Conservation (phyloP, 2,113 vertebrate genomes). For the Platycercus adscitus region DNA sequence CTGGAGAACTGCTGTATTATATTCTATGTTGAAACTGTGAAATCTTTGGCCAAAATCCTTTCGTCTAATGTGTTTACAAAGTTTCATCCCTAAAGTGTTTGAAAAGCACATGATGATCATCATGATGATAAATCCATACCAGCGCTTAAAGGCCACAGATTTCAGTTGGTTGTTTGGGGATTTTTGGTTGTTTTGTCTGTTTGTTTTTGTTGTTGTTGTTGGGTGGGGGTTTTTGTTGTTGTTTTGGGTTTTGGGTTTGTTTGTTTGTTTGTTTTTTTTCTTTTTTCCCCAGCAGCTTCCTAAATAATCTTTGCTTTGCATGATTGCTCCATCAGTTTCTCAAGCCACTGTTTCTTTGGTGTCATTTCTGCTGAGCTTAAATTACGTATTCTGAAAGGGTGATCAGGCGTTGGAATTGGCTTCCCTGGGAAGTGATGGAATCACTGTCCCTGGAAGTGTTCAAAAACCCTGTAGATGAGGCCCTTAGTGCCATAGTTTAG, state of each 20-base stretch:
- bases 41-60: not conserved
- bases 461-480: not conserved
- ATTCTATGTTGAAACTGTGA: fast-evolving
- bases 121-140: not conserved
- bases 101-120: not conserved
- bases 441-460: not conserved
- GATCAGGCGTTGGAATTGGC: not conserved
- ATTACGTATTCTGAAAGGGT: not conserved
- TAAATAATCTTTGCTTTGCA: not conserved
- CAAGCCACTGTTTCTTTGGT: not conserved
- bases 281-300: not conserved
- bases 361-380: not conserved
- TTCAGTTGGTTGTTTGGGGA: not conserved
- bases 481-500: not conserved
- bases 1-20: not conserved
- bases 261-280: too few relatives aligned
- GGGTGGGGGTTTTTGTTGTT: too few relatives aligned
- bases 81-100: not conserved
- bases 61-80: not conserved
- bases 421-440: not conserved
- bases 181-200: not conserved
- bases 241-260: not conserved
- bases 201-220: too few relatives aligned
- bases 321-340: not conserved
- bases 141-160: not conserved